Evolutionary conservation across 2,113 vertebrate genomes (phyloP).

Genomic region (Orycteropus afer): DNA sequence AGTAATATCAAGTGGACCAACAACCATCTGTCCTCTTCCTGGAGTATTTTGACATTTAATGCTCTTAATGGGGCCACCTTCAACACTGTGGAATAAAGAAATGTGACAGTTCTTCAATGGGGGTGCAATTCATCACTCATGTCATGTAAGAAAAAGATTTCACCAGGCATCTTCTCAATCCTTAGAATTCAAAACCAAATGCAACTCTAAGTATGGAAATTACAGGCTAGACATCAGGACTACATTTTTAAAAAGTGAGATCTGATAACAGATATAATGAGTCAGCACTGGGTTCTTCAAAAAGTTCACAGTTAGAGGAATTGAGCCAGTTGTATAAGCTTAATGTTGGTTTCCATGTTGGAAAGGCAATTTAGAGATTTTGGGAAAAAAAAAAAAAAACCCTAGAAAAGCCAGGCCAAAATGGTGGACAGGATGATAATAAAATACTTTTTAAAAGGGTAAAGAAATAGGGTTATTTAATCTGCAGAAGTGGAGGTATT

Average conservation of each 20-base stretch:
- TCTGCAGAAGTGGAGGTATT: conserved; percentile 25
- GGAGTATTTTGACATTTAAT: neutral
- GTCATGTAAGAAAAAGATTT: neutral
- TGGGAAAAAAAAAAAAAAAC: too few relatives aligned
- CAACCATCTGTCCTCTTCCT: neutral
- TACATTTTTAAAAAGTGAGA: neutral
- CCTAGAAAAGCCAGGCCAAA: neutral
- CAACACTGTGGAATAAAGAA: neutral
- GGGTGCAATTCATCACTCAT: neutral
- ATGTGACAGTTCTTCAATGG: neutral
- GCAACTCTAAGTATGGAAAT: neutral
- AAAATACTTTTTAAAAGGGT: neutral
- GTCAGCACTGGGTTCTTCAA: neutral
- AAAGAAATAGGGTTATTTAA: neutral
- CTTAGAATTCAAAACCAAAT: neutral
- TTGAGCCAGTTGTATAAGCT: neutral
- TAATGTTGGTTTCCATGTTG: neutral
- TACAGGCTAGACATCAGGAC: neutral
- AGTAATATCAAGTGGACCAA: neutral
- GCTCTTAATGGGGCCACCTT: neutral
- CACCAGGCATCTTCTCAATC: neutral
- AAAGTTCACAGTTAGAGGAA: neutral
- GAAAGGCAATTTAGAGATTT: neutral
- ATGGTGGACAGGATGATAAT: neutral
- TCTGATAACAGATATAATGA: conserved; percentile 15